Percentiles rank a stretch among this genome's conserved stretches.
Evolutionary conservation across 2,888 invertebrate genomes (phyloP).

Genomic region (Tetragnatha montana): DNA sequence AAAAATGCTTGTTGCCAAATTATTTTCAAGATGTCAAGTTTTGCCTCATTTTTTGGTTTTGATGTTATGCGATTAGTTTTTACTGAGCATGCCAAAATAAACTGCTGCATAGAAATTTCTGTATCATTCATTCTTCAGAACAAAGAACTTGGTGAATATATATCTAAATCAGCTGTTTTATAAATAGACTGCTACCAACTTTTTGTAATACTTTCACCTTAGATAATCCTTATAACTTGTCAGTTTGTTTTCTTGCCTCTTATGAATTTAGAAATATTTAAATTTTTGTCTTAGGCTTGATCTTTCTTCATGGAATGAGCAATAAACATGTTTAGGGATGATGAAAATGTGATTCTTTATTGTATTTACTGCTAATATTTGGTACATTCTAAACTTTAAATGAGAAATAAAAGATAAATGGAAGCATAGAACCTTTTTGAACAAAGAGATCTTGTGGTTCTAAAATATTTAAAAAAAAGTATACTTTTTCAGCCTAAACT

Average conservation of each 20-base stretch:
- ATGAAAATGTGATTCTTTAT: slow-evolving; percentile 13
- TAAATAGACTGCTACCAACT: slow-evolving; percentile 33
- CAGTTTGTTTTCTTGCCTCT: slow-evolving; percentile 51
- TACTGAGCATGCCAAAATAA: slow-evolving; percentile 39
- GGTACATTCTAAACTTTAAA: too few relatives aligned
- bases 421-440: background rate
- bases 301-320: slow-evolving; percentile 71
- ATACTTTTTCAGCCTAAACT: too few relatives aligned
- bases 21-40: slow-evolving; percentile 39
- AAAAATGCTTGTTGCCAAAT: too few relatives aligned
- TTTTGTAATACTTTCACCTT: slow-evolving; percentile 49
- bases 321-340: slow-evolving; percentile 71
- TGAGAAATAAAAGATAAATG: background rate
- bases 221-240: slow-evolving; percentile 42
- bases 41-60: slow-evolving; percentile 27
- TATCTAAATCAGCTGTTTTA: slow-evolving; percentile 48
- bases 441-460: background rate
- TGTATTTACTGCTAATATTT: background rate
- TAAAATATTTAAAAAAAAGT: too few relatives aligned
- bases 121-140: slow-evolving; percentile 40
- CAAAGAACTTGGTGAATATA: slow-evolving; percentile 45
- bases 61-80: slow-evolving; percentile 31
- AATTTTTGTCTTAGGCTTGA: slow-evolving; percentile 59
- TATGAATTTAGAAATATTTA: slow-evolving; percentile 48
- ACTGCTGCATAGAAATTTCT: slow-evolving; percentile 38